phyloP scores from a whole-genome alignment of 2,113 vertebrate genomes.

The Actenoides hombroni region DNA sequence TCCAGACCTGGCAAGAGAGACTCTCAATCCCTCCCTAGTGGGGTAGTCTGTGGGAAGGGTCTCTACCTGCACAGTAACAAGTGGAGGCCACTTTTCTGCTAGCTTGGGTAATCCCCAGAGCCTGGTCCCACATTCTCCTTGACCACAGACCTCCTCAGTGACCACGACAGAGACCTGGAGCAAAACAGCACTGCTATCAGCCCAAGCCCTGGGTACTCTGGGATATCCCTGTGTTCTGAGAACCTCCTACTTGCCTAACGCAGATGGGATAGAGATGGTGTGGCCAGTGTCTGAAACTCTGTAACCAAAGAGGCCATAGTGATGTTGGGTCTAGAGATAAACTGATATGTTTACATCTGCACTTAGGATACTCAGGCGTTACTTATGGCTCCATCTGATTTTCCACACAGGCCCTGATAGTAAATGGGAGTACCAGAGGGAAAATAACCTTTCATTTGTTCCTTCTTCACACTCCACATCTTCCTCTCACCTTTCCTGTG shows the following conservation, averaged over 20 bases:
- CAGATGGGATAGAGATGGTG: accelerated
- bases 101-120: background rate
- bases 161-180: background rate
- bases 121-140: accelerated
- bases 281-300: background rate
- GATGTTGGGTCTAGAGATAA: accelerated
- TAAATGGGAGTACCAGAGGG: background rate
- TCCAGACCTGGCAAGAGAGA: background rate
- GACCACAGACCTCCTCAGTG: accelerated
- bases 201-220: accelerated
- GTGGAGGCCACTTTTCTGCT: background rate
- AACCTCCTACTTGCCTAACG: background rate
- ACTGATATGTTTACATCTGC: background rate
- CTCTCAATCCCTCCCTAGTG: background rate
- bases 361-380: background rate
- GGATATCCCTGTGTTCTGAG: background rate
- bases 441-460: background rate
- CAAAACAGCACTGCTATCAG: background rate
- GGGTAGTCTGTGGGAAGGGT: background rate
- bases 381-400: accelerated
- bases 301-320: background rate
- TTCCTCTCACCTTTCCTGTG: background rate
- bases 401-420: background rate
- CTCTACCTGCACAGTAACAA: background rate
- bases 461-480: background rate